Conservation (phyloP, 2,797 vertebrate genomes). For the Toxotes lorentzi region DNA sequence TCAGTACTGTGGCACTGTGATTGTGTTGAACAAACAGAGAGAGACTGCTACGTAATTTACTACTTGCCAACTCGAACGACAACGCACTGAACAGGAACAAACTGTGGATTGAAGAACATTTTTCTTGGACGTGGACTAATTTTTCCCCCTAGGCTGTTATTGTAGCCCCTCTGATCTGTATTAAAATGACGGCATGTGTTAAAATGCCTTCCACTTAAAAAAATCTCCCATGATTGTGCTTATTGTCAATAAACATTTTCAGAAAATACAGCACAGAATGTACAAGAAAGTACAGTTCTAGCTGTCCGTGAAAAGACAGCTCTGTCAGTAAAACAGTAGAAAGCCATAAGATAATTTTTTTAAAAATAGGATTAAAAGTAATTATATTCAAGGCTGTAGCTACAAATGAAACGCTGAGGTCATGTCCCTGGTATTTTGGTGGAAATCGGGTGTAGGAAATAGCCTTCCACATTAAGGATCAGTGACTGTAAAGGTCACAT, state of each 20-base stretch:
- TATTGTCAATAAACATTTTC: conserved; percentile 41
- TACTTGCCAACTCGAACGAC: conserved; percentile 39
- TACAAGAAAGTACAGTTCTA: not conserved
- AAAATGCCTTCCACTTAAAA: conserved; percentile 32
- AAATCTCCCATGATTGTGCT: conserved; percentile 32
- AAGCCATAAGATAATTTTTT: not conserved
- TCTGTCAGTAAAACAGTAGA: not conserved
- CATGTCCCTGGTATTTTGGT: not conserved
- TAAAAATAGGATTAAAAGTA: not conserved
- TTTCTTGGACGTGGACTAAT: conserved; percentile 11
- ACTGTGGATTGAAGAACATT: conserved; percentile 30
- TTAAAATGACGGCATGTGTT: conserved; percentile 38
- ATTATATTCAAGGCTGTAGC: not conserved
- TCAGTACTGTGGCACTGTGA: conserved; percentile 39
- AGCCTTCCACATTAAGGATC: not conserved
- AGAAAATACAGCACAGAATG: not conserved
- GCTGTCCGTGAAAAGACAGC: not conserved
- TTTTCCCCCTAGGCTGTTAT: conserved; percentile 21
- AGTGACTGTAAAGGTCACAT: not conserved
- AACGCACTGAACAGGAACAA: conserved; percentile 41
- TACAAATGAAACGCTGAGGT: not conserved
- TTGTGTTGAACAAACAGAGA: conserved; percentile 24
- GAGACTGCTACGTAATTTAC: conserved; percentile 19
- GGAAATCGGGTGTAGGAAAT: not conserved
- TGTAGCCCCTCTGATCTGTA: conserved; percentile 57